phyloP scores from a whole-genome alignment of 2,888 invertebrate species.

The Imbricaverruca yamaguchii region DNA sequence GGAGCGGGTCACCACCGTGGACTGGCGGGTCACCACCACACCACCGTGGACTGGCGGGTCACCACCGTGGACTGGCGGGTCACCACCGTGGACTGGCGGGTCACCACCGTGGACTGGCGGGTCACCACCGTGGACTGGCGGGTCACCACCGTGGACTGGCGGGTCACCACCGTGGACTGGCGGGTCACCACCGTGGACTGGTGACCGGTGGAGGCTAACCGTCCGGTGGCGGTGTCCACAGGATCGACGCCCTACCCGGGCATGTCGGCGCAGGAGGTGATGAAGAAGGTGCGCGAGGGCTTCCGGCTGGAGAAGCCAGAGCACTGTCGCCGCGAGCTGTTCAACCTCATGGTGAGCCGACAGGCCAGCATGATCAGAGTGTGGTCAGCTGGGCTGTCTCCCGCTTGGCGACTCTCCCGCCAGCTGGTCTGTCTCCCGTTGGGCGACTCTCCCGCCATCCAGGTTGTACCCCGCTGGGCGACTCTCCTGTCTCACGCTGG shows the following conservation, averaged over 20 bases:
- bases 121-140: no score
- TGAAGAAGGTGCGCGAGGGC: constrained; percentile 80
- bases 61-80: no score
- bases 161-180: no score
- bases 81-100: no score
- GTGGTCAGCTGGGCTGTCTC: not conserved
- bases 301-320: constrained; percentile 86
- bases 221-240: not conserved
- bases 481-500: not conserved
- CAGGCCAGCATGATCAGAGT: not conserved
- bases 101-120: no score
- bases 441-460: not conserved
- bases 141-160: no score
- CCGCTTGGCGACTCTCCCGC: not conserved
- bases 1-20: no score
- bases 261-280: constrained; percentile 79
- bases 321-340: constrained; percentile 78
- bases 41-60: no score
- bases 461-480: not conserved
- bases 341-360: constrained; percentile 21
- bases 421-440: not conserved
- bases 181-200: no score
- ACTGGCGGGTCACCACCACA: no score
- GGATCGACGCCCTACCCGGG: constrained; percentile 94
- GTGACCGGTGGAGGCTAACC: no score